phyloP scores from a whole-genome alignment of 2,888 invertebrate genomes.

The Uropetala carovei region DNA sequence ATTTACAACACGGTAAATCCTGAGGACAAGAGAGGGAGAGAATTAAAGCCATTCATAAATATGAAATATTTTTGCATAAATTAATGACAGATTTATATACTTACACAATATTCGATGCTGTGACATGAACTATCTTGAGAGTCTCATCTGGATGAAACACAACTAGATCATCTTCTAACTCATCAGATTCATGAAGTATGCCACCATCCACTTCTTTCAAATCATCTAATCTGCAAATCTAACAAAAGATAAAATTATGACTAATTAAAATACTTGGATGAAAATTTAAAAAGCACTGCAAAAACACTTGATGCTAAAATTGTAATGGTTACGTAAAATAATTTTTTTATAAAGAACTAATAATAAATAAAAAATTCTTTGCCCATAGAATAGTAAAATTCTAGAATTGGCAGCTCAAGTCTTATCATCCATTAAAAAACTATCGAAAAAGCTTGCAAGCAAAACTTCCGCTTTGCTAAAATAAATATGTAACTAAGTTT shows the following conservation, averaged over 20 bases:
- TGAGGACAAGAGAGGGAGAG: background rate
- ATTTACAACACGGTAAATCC: constrained; percentile 18
- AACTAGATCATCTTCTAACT: constrained; percentile 36
- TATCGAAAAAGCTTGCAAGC: too few species aligned
- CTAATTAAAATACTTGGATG: too few species aligned
- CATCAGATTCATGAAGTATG: constrained; percentile 22
- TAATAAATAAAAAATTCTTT: too few species aligned
- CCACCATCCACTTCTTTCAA: constrained; percentile 17
- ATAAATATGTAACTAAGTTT: too few species aligned
- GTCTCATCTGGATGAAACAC: constrained; percentile 57
- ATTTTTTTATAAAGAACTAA: too few species aligned
- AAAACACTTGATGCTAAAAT: too few species aligned
- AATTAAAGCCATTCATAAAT: background rate
- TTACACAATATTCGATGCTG: constrained; percentile 27
- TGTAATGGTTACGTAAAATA: too few species aligned
- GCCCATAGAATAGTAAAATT: too few species aligned
- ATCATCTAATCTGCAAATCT: constrained; percentile 33
- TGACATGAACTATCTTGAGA: constrained; percentile 32
- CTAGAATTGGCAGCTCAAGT: too few species aligned
- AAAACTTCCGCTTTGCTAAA: too few species aligned
- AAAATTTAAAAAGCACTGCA: too few species aligned
- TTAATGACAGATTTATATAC: background rate
- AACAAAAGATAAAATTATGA: background rate
- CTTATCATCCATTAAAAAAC: too few species aligned
- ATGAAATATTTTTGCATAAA: background rate